Evolutionary conservation across 2,888 invertebrate species (phyloP).

Genomic region (Euspilapteryx auroguttella): DNA sequence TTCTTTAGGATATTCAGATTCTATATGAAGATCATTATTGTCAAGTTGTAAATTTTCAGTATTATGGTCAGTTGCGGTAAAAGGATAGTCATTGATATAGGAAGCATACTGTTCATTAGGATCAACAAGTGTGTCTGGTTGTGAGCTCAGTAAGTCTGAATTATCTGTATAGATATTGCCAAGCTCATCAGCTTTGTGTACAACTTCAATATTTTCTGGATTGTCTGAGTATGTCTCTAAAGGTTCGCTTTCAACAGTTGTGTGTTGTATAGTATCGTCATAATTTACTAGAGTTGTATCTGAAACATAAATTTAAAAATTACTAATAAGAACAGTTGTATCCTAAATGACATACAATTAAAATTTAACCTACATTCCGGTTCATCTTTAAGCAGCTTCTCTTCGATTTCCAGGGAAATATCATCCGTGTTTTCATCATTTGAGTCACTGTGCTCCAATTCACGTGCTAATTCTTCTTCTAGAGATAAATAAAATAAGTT

Average conservation of each 20-base stretch:
- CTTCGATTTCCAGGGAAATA: conserved; percentile 49
- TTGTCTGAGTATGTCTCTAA: conserved; percentile 34
- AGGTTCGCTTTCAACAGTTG: conserved; percentile 26
- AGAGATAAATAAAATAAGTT: conserved; percentile 11
- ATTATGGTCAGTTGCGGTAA: conserved; percentile 18
- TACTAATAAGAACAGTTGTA: no score
- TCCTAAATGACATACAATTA: no score
- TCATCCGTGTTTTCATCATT: conserved; percentile 51
- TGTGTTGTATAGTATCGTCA: conserved; percentile 25
- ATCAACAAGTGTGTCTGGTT: conserved; percentile 27
- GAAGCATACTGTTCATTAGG: conserved; percentile 34
- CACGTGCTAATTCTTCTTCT: conserved; percentile 48
- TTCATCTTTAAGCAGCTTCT: conserved; percentile 48
- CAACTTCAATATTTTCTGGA: conserved; percentile 31
- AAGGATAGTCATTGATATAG: conserved; percentile 39
- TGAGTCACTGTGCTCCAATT: conserved; percentile 51
- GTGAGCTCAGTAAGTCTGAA: conserved; percentile 27
- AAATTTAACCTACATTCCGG: conserved; percentile 45
- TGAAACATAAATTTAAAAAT: conserved; percentile 12
- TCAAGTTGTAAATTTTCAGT: conserved; percentile 9
- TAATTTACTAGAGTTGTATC: conserved; percentile 49
- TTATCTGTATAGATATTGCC: conserved; percentile 43
- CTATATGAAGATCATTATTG: conserved; percentile 13
- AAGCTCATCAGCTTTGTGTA: conserved; percentile 39
- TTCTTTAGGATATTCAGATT: conserved; percentile 28